Evolutionary conservation across 2,888 invertebrate genomes (phyloP), one percentile per base, ranked within the genome.

Genomic region (Sphecodes monilicornis): DNA sequence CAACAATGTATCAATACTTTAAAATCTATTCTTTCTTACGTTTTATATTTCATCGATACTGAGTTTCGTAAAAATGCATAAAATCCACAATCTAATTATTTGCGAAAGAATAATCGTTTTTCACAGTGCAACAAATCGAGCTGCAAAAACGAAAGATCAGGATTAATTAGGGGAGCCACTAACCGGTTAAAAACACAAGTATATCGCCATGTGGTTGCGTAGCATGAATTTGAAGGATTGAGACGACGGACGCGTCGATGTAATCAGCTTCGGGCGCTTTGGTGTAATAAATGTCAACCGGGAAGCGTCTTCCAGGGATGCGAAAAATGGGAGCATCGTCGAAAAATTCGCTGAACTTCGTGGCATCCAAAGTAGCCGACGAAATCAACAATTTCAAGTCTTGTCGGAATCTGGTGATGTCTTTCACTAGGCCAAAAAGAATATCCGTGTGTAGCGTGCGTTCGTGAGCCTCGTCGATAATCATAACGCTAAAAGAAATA

Each of bases 191-290:
- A 95, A 99, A 99, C 0, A 99, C 99, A 36, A 99, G 96, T 92
- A 99, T 97, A 95, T 99, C 99, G 1, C 99, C 99, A 32, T 97
- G 95, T 0, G 99, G 98, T 95, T 99, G 99, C 0, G 99, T 99
- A 10, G 99, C 98, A 95, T 99, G 99, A 90, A 99, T 99, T 95
- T 99, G 99, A 88, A 99, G 95, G 46, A 99, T 97, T 0, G 99
- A 98, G 0, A 99, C 98, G n/a, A 99, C 99, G 94, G 98, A 97
- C 0, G 99, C 99, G 95, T 99, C 99, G 72, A 99, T 97, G 94
- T 99, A 99, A 95, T 99, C 99, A 1, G 99, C 99, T 95, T 99
- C 99, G 0, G 99, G 99, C 0, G 99, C 99, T 96, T 99, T 99
- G 0, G 99, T 99, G 94, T 99, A 99, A 95, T 98, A 99, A 92